These are phyloP conservation scores for Protomyctophum bolini DNA, from an alignment of 2,113 vertebrate species.

Conservation along the genomic window DNA sequence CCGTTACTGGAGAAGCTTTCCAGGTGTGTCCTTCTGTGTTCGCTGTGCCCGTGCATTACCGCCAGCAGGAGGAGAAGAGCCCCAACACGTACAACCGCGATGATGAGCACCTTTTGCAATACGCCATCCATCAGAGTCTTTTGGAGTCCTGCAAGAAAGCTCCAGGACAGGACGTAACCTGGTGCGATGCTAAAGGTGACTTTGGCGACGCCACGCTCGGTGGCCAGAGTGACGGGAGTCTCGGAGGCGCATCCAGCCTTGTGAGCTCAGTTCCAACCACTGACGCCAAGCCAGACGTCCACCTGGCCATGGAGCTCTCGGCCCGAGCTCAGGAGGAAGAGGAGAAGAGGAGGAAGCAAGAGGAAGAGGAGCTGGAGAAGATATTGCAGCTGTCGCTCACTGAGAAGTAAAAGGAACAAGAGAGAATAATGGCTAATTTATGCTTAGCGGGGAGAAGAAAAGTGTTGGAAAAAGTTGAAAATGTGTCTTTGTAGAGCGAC, in stretches of 20 bases:
- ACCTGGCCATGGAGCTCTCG: constrained; percentile 92
- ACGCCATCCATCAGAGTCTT: constrained; percentile 96
- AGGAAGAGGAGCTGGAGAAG: constrained; percentile 90
- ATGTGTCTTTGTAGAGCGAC: not conserved
- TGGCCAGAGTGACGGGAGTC: constrained; percentile 84
- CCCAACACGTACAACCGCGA: constrained; percentile 87
- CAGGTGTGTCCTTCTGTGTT: constrained; percentile 93
- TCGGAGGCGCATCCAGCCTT: constrained; percentile 64
- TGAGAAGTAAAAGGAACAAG: constrained; percentile 83
- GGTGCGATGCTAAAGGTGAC: constrained; percentile 77
- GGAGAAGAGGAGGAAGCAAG: constrained; percentile 82
- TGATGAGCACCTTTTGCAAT: constrained; percentile 93
- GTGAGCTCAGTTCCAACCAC: constrained; percentile 69
- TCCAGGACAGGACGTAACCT: constrained; percentile 69
- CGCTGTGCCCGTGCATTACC: constrained; percentile 87
- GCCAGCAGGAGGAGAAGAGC: constrained; percentile 81
- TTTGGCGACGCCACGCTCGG: constrained; percentile 73
- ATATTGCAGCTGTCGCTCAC: constrained; percentile 91
- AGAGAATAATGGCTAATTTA: constrained; percentile 26
- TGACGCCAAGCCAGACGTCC: constrained; percentile 87
- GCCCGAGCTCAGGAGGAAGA: constrained; percentile 86
- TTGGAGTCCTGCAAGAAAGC: constrained; percentile 75
- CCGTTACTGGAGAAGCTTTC: constrained; percentile 68
- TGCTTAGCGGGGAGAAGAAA: not conserved
- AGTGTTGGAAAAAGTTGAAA: too few species aligned